Base-by-base conservation (phyloP, 2,113 vertebrate species). In the Falco punctatus region DNA sequence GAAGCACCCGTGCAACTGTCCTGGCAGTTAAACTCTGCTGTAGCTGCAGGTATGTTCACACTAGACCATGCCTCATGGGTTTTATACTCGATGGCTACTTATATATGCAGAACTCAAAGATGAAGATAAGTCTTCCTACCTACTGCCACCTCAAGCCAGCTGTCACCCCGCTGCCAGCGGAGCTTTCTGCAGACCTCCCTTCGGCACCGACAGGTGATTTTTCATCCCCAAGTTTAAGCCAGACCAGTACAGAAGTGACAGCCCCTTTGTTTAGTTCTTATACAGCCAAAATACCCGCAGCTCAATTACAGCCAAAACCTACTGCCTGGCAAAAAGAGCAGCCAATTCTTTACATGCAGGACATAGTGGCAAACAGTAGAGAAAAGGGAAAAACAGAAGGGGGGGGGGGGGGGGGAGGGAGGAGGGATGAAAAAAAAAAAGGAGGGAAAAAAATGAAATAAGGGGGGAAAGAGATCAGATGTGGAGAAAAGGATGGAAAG, bases 381-480 rank as follows among this genome's bases (percentile, higher is more conserved):
- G 33, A 88, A 87, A 65, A 57, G 13, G 26, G 4, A 9, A 81
- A 81, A 69, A 51, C 8, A 55, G 8, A 58, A 73, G 30, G 38
- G 65, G 28, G 4, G 59, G 3, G 13, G 13, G 30, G 38, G 65
- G 28, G 5, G 59, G 4, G 13, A 61, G 35, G 30, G 38, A 61
- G 28, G 5, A 61, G 4, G 13, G 13, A 65, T 26, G 3, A n/a
- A 59, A 78, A 78, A 84, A 40, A n/a, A 10, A 15, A 3, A 28
- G 4, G 4, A 52, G 40, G 42, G 42, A 42, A 49, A 42, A 58
- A 71, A n/a, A 19, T 62, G 73, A 88, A 92, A 70, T 10, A 33
- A 59, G 3, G 2, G 1, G 1, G 1, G 1, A 2, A 7, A 11
- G 2, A 32, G 51, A 42, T 7, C 6, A 80, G 51, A 62, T 15